Conservation (phyloP, 2,113 vertebrate genomes). For the Platysternon megacephalum region DNA sequence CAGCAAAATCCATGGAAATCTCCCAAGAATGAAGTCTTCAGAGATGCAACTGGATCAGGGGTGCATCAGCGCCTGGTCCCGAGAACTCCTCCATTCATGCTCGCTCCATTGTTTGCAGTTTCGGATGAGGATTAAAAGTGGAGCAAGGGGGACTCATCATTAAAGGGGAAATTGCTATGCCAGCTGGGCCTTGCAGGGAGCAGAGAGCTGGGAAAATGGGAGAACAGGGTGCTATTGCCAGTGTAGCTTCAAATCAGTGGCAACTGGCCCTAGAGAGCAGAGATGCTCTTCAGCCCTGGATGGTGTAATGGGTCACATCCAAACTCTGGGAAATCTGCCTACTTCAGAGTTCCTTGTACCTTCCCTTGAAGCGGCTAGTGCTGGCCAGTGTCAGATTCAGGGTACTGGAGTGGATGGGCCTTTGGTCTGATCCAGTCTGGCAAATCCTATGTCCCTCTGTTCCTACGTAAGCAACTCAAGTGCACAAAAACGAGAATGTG, state of each 20-base stretch:
- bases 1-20: conserved; percentile 4
- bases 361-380: no score
- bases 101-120: neutral
- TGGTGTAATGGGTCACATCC: no score
- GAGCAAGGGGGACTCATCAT: neutral
- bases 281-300: neutral
- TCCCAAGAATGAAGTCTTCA: conserved; percentile 14
- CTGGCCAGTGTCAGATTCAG: no score
- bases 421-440: no score
- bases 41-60: neutral
- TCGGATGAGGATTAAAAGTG: neutral
- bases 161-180: neutral
- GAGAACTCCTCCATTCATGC: neutral
- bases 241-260: neutral
- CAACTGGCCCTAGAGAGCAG: no score
- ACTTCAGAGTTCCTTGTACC: no score
- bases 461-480: no score
- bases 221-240: neutral
- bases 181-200: neutral
- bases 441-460: no score
- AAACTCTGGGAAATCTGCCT: no score
- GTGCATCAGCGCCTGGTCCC: neutral
- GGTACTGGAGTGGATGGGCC: no score
- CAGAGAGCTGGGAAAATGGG: neutral
- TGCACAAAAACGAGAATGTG: neutral